Conservation (phyloP, 2,113 vertebrate genomes). For the Dicerorhinus sumatrensis region DNA sequence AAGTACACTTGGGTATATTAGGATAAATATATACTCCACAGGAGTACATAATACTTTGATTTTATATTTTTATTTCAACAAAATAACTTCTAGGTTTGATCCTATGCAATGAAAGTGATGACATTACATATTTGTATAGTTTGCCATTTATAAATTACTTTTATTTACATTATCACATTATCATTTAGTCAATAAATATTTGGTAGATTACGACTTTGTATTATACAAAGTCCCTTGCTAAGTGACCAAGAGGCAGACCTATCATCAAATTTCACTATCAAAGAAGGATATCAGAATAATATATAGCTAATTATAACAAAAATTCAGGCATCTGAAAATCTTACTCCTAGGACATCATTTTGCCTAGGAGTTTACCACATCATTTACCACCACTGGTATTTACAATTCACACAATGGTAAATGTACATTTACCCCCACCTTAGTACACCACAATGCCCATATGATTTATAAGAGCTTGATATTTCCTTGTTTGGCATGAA, state of each 20-base stretch:
- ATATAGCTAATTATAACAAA: background rate
- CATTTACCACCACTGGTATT: background rate
- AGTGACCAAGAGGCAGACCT: background rate
- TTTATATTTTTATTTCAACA: slow-evolving; percentile 51
- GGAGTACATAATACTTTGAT: background rate
- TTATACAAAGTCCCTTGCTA: background rate
- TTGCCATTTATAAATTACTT: slow-evolving; percentile 2
- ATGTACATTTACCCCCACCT: background rate
- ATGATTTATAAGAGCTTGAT: background rate
- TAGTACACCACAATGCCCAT: background rate
- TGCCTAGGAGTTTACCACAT: background rate
- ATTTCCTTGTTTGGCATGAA: background rate
- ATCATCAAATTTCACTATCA: background rate
- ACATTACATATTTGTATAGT: background rate
- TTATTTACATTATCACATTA: background rate
- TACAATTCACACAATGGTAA: background rate
- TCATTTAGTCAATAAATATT: background rate
- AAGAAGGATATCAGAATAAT: background rate
- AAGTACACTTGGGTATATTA: background rate
- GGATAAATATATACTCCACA: background rate
- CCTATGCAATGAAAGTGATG: background rate
- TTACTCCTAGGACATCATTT: background rate
- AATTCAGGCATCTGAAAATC: background rate
- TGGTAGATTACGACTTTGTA: background rate
- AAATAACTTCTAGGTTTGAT: slow-evolving; percentile 6